These are phyloP conservation scores for Stratiomys singularior DNA, from an alignment of 2,888 invertebrate genomes.

Conservation along the genomic window DNA sequence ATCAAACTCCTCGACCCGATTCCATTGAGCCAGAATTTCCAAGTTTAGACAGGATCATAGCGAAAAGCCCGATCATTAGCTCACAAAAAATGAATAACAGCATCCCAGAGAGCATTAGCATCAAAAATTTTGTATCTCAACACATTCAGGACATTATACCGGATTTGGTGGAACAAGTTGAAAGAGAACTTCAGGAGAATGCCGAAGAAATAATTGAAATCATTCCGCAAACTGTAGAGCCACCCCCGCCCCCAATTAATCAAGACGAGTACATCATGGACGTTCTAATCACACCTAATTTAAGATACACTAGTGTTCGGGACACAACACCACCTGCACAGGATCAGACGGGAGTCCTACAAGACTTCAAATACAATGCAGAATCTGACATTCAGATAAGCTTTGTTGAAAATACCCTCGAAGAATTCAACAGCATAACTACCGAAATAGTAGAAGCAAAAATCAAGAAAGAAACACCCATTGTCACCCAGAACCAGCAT, in stretches of 20 bases:
- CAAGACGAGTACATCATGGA: slow-evolving; percentile 57
- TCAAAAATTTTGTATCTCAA: slow-evolving; percentile 64
- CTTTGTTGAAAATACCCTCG: slow-evolving; percentile 11
- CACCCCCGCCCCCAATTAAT: slow-evolving; percentile 47
- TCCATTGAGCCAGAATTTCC: slow-evolving; percentile 55
- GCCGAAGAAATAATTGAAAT: slow-evolving; percentile 43
- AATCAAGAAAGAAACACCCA: neutral
- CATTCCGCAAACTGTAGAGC: neutral
- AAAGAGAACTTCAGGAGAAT: slow-evolving; percentile 61
- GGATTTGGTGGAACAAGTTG: slow-evolving; percentile 64
- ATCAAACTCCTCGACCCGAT: slow-evolving; percentile 49
- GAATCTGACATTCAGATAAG: slow-evolving; percentile 54
- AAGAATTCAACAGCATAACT: slow-evolving; percentile 23
- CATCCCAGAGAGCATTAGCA: slow-evolving; percentile 55
- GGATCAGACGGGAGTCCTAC: slow-evolving; percentile 58
- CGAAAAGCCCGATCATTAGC: slow-evolving; percentile 63
- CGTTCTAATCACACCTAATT: slow-evolving; percentile 61
- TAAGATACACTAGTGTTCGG: slow-evolving; percentile 57
- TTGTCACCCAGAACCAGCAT: too few relatives aligned
- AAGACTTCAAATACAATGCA: slow-evolving; percentile 56
- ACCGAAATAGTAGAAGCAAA: neutral
- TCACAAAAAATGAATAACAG: slow-evolving; percentile 46
- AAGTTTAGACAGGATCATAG: slow-evolving; percentile 58
- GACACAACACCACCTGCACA: slow-evolving; percentile 57
- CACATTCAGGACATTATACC: slow-evolving; percentile 66